Conservation (phyloP, 2,113 vertebrate genomes). For the Aplodontia rufa region DNA sequence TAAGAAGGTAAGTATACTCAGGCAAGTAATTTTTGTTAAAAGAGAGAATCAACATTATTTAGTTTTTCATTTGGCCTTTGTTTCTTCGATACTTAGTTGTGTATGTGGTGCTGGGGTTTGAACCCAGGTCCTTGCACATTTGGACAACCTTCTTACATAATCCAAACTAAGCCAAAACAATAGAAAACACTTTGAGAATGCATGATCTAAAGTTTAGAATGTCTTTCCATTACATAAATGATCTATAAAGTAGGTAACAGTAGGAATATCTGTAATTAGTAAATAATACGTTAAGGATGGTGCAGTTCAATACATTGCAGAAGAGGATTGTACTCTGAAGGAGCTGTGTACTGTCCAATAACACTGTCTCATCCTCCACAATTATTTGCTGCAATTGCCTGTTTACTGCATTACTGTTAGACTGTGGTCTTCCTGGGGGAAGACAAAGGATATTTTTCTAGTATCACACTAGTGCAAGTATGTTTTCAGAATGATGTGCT, state of each 20-base stretch:
- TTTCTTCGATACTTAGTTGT: too few relatives aligned
- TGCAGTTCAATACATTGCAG: not conserved
- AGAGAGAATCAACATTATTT: too few relatives aligned
- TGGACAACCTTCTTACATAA: not conserved
- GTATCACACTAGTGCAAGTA: not conserved
- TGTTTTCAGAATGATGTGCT: not conserved
- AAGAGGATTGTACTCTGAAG: not conserved
- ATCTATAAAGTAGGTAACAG: not conserved
- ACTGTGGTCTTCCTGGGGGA: not conserved
- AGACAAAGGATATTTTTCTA: not conserved
- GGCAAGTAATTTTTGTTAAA: too few relatives aligned
- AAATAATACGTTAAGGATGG: not conserved
- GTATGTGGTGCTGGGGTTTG: too few relatives aligned
- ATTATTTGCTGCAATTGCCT: not conserved
- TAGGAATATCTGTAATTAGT: not conserved
- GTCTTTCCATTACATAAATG: not conserved
- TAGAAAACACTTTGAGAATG: not conserved
- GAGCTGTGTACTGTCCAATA: not conserved
- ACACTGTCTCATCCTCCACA: not conserved
- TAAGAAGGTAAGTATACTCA: not conserved
- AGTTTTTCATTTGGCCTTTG: too few relatives aligned
- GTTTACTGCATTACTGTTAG: not conserved
- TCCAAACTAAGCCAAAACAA: not conserved
- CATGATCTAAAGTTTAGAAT: not conserved
- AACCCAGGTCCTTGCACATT: too few relatives aligned